phyloP scores from a whole-genome alignment of 2,888 invertebrate species.

The Lysandra coridon region DNA sequence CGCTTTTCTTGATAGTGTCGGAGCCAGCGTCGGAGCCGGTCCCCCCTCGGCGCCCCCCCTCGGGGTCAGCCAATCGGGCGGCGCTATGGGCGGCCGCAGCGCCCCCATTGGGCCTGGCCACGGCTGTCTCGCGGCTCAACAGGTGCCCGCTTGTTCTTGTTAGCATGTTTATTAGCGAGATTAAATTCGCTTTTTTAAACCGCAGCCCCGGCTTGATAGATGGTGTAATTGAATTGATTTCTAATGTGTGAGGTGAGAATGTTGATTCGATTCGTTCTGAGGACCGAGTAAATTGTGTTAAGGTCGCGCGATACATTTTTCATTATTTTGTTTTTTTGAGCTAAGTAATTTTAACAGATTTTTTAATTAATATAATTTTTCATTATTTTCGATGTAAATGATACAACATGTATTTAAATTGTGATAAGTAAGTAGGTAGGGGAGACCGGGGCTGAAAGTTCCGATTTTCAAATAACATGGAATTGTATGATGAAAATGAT shows the following conservation, averaged over 20 bases:
- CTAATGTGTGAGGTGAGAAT: constrained; percentile 42
- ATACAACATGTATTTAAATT: no score
- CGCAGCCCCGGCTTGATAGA: constrained; percentile 63
- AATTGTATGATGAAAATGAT: no score
- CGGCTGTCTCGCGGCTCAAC: constrained; percentile 76
- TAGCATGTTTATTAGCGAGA: constrained; percentile 79
- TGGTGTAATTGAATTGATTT: constrained; percentile 64
- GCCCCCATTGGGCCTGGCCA: constrained; percentile 62
- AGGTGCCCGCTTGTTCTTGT: constrained; percentile 78
- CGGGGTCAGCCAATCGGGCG: constrained; percentile 58
- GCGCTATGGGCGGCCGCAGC: constrained; percentile 73
- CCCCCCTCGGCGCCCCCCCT: constrained; percentile 57
- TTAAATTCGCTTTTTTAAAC: constrained; percentile 74
- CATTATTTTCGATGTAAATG: no score
- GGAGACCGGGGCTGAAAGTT: no score
- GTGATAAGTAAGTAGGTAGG: no score
- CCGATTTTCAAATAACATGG: no score
- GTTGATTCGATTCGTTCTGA: constrained; percentile 34
- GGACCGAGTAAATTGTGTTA: constrained; percentile 16
- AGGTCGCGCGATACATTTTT: background rate
- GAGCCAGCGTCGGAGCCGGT: constrained; percentile 61
- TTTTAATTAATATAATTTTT: background rate
- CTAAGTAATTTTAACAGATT: background rate
- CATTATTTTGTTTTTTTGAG: background rate
- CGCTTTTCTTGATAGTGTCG: constrained; percentile 76